Percentiles rank a stretch among this genome's conserved stretches.
phyloP scores from a whole-genome alignment of 2,113 vertebrate genomes.

The Dendropsophus ebraccatus region DNA sequence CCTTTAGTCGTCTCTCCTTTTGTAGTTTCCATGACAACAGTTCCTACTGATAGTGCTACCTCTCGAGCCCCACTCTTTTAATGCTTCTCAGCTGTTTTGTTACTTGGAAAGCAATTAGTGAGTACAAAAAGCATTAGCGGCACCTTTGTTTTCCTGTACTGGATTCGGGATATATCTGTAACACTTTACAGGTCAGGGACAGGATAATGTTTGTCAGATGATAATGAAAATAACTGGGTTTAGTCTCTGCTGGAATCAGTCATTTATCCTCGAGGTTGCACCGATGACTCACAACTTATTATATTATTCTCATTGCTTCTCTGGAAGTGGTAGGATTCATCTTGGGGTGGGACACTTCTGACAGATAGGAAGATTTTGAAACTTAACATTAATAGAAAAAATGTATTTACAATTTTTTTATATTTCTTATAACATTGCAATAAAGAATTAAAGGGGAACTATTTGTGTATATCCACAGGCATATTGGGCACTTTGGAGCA shows the following conservation, averaged over 20 bases:
- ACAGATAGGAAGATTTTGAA: too few species aligned
- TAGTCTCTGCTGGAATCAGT: not conserved
- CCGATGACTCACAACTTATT: not conserved
- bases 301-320: not conserved
- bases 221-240: not conserved
- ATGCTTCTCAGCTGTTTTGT: slow-evolving; percentile 39
- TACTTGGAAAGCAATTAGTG: slow-evolving; percentile 49
- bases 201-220: not conserved
- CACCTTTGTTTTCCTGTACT: slow-evolving; percentile 39
- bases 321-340: not conserved
- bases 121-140: slow-evolving; percentile 6
- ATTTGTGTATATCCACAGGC: too few species aligned
- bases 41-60: slow-evolving; percentile 47
- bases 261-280: not conserved
- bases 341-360: too few species aligned
- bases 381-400: too few species aligned
- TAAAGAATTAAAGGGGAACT: too few species aligned
- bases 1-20: slow-evolving; percentile 44
- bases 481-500: too few species aligned
- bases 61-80: slow-evolving; percentile 14
- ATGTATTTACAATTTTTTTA: too few species aligned
- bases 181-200: not conserved
- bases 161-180: not conserved
- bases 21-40: slow-evolving; percentile 57
- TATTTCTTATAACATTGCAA: too few species aligned